A percentile compares a stretch with the other conserved stretches of the same genome.
Evolutionary conservation across 2,113 vertebrate species (phyloP).

Genomic region (Leptodactylus fuscus): DNA sequence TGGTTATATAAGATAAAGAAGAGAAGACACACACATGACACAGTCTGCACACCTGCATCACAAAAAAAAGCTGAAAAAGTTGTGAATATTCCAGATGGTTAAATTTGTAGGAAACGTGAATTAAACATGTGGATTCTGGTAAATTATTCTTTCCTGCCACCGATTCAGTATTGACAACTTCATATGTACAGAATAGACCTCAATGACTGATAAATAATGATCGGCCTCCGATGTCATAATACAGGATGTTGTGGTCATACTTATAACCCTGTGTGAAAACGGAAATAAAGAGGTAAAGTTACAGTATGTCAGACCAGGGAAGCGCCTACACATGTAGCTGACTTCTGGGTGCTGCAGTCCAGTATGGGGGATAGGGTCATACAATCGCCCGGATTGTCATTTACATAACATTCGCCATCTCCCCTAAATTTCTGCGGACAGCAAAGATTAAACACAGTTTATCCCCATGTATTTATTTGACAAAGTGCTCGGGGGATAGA

Average conservation of each 20-base stretch:
- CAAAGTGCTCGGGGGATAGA: constrained; percentile 34
- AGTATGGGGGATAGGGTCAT: neutral
- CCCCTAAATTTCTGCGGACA: constrained; percentile 10
- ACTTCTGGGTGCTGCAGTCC: neutral
- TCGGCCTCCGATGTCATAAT: constrained; percentile 24
- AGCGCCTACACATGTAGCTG: neutral
- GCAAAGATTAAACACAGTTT: constrained; percentile 26
- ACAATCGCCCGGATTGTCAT: neutral
- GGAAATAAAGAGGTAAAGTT: constrained; percentile 33
- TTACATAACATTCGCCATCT: neutral
- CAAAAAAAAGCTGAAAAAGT: neutral
- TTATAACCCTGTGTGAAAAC: constrained; percentile 41
- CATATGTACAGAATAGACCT: neutral
- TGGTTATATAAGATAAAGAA: neutral
- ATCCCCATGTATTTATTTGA: constrained; percentile 42
- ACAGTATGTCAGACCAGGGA: neutral
- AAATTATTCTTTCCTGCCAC: neutral
- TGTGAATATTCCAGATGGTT: neutral
- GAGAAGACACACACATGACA: neutral
- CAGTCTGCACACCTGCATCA: neutral
- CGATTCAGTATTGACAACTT: no score
- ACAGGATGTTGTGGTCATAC: constrained; percentile 36
- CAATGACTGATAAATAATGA: constrained; percentile 19
- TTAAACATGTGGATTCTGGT: no score
- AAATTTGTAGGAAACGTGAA: neutral